Base-by-base conservation (phyloP, 2,113 vertebrate species). In the Corvus moneduloides region DNA sequence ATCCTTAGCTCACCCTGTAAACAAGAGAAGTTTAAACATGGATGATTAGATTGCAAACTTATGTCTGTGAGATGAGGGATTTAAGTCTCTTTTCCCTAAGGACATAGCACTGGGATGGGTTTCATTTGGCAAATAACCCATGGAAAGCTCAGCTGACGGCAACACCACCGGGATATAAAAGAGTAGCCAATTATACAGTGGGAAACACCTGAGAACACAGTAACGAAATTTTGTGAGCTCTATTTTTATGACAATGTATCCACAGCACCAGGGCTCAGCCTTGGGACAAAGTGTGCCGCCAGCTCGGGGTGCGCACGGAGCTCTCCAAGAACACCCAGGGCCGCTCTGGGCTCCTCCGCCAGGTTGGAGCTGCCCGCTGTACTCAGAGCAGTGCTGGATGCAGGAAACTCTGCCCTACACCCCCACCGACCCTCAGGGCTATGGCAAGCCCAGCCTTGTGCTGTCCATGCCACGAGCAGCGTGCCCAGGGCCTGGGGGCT, bases 401-500 rank as follows among this genome's bases (percentile, higher is more conserved):
- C 46, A 66, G 18, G 2, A n/a, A 3, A 11, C 2, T 15, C 33
- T 46, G 66, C 32, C 27, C 63, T 54, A 1, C 33, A 6, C 2
- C 37, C 49, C 1, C 14, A 1, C 21, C 4, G 8, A 1, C 7
- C 14, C 52, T 6, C 32, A 4, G 73, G 16, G 5, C 64, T 4
- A 6, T 5, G 35, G 1, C 0, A 18, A 3, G 28, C 11, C 17
- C 43, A 5, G 41, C 30, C 20, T 0, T 6, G 66, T 1, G 16
- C 6, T 16, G 37, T 6, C 2, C 37, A 0, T 1, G 28, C 54
- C 15, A 1, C 10, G 2, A 35, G 6, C 37, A 21, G 48, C 7
- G 9, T 9, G 49, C 43, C 24, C 49, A 0, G 35, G 1, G 13
- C 64, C 49, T 3, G 7, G 12, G 7, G n/a, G 59, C 7, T 7